Conservation (phyloP, 2,113 vertebrate genomes). For the Aplodontia rufa region DNA sequence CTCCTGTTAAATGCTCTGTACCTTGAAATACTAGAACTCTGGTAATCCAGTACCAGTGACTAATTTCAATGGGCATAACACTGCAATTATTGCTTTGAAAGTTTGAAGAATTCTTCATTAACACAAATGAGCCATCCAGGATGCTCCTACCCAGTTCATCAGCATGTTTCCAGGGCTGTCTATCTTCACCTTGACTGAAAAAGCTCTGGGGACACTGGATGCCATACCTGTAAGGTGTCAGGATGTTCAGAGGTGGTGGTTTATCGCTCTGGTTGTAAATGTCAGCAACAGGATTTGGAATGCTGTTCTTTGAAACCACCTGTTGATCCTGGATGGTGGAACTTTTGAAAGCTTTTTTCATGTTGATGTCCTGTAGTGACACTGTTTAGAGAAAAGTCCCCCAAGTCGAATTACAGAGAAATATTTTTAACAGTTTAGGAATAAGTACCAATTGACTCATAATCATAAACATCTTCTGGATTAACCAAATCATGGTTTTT, state of each 20-base stretch:
- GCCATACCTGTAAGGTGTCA: conserved; percentile 92
- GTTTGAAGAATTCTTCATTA: background rate
- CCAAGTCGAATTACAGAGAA: background rate
- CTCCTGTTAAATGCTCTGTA: background rate
- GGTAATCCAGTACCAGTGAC: background rate
- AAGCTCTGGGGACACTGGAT: accelerated
- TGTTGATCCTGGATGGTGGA: conserved; percentile 97
- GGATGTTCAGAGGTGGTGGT: conserved; percentile 95
- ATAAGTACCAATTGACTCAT: background rate
- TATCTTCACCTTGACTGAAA: background rate
- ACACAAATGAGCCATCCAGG: background rate
- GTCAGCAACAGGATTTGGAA: conserved; percentile 93
- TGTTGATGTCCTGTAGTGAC: conserved; percentile 98
- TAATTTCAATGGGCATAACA: background rate
- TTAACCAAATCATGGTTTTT: background rate
- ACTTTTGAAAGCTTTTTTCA: conserved; percentile 99
- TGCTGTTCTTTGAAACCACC: conserved; percentile 97
- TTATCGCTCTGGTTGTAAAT: conserved; percentile 97
- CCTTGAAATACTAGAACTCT: background rate
- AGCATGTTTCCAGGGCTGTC: background rate
- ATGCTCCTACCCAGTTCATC: background rate
- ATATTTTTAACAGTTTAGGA: background rate
- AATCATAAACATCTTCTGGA: background rate
- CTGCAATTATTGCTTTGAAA: background rate
- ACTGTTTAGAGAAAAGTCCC: conserved; percentile 84